A percentile compares a stretch with the other conserved stretches of the same genome.
Evolutionary conservation across 2,888 invertebrate species (phyloP).

Genomic region (Aphodius sticticus): DNA sequence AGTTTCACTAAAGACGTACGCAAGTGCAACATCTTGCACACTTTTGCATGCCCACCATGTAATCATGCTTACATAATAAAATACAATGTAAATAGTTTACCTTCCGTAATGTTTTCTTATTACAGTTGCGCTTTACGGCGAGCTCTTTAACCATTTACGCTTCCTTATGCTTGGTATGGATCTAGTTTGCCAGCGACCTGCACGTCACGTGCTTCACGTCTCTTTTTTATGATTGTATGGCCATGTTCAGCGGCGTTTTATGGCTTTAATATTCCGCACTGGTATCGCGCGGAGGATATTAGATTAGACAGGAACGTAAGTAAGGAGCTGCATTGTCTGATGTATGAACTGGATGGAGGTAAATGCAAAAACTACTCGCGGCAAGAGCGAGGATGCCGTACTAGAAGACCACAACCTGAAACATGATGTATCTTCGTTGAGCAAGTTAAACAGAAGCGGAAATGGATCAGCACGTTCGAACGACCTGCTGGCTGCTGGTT

Average conservation of each 20-base stretch:
- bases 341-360: constrained; percentile 21
- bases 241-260: not conserved
- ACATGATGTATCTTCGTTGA: constrained; percentile 26
- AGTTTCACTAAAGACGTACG: not conserved
- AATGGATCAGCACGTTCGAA: constrained; percentile 39
- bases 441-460: constrained; percentile 32
- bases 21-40: not conserved
- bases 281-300: not conserved
- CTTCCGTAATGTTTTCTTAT: not conserved
- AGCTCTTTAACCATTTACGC: not conserved
- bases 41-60: not conserved
- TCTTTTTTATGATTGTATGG: not conserved
- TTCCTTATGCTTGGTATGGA: not conserved
- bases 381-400: not conserved
- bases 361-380: constrained; percentile 20
- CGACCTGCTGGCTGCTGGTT: not conserved
- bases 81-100: not conserved
- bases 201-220: not conserved
- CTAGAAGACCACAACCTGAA: not conserved
- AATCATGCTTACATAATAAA: not conserved
- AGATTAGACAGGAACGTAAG: not conserved
- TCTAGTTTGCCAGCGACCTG: not conserved
- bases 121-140: not conserved
- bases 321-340: constrained; percentile 11
- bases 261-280: not conserved